These are phyloP conservation scores for Elmis aenea DNA, from an alignment of 2,888 invertebrate genomes.

Conservation along the genomic window DNA sequence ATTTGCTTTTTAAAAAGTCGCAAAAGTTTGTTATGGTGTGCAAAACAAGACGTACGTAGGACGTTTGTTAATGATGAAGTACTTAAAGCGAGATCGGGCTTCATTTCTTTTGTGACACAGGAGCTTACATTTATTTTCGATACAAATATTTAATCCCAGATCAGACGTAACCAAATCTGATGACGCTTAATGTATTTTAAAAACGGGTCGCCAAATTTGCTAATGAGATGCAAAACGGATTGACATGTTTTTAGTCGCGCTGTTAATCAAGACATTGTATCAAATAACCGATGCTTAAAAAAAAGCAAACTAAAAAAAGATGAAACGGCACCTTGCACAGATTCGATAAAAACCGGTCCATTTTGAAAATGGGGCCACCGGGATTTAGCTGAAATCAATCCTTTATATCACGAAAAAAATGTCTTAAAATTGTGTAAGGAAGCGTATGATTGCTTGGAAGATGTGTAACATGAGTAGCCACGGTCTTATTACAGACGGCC, in stretches of 20 bases:
- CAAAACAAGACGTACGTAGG: no score
- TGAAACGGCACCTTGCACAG: no score
- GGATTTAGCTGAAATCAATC: conserved; percentile 26
- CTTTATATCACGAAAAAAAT: conserved; percentile 20
- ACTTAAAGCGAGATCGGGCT: no score
- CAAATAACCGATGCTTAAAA: neutral
- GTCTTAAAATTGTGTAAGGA: conserved; percentile 31
- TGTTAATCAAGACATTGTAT: neutral
- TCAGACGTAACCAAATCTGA: no score
- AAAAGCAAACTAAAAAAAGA: neutral
- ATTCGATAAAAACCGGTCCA: conserved; percentile 1
- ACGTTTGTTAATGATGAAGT: no score
- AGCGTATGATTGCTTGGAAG: conserved; percentile 25
- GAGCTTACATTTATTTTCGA: no score
- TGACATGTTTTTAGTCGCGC: neutral
- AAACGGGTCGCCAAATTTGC: neutral
- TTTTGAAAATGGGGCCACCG: conserved; percentile 18
- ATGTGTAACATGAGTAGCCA: conserved; percentile 26
- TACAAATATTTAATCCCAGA: no score
- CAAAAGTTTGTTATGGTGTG: no score
- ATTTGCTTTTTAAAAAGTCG: no score
- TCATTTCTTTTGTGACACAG: no score
- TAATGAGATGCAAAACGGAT: neutral
- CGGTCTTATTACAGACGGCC: conserved; percentile 19
- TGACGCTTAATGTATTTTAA: no score